Evolutionary conservation across 2,888 invertebrate genomes (phyloP), one percentile per base, ranked within the genome.

Genomic region (Hypomecis atomaria): DNA sequence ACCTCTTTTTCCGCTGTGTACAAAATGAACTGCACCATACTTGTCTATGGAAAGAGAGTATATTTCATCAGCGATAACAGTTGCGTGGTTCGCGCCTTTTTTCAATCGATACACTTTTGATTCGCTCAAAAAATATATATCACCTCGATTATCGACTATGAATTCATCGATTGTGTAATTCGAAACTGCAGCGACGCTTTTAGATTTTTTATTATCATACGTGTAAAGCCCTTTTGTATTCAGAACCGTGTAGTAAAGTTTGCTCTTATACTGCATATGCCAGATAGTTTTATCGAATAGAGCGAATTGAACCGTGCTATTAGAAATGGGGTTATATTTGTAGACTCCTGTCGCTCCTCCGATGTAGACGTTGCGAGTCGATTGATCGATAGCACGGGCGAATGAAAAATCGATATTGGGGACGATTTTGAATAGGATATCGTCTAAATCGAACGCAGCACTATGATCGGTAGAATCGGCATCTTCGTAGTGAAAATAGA

Each of bases 401-500:
- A 88, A 88, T 0, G 88, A 86, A 58, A 86, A 88, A 42, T 75
- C 77, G 23, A 86, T 71, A 59, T 79, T 78, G 3, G 86, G 81
- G 5, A 87, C 65, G 7, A 72, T 59, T 40, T 78, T 70, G 6
- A 84, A 79, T 58, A 77, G 72, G 9, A 83, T 81, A 38, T 82
- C 78, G 33, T 85, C 79, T 48, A 89, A 73, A 72, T 89, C 82
- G 53, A 84, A 86, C 1, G 79, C 78, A 5, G 79, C 85, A 1
- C 87, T 89, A 58, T 79, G 78, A 43, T 89, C 88, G 13, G 63
- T 70, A 0, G 72, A 69, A 13, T 69, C 68, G 1, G 66, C 61
- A 6, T 83, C 81, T 69, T 79, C 78, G 66, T 88, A 88, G 55
- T 89, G 88, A 48, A 89, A 87, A 62, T 89, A 86, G 2, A 89